phyloP scores from a whole-genome alignment of 2,113 vertebrate genomes.

The Eudyptes chrysolophus region DNA sequence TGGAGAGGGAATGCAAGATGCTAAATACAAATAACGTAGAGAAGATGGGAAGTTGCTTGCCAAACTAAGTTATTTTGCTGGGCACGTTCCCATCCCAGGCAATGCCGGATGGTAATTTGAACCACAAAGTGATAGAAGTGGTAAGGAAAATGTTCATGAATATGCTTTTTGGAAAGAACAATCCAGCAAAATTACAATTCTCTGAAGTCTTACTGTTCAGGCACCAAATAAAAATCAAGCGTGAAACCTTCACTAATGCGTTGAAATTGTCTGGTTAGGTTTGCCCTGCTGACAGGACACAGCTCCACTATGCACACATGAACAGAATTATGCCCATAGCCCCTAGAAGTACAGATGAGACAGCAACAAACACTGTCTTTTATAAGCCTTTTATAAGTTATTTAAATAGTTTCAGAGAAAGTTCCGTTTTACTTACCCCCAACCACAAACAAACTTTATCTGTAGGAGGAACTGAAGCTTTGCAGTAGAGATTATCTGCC shows the following conservation, averaged over 20 bases:
- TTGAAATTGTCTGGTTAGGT: neutral
- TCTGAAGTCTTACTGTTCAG: neutral
- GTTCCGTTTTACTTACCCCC: conserved; percentile 84
- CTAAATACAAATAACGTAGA: neutral
- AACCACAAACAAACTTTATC: conserved; percentile 99
- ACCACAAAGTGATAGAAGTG: neutral
- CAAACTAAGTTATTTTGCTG: neutral
- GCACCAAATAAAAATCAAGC: neutral
- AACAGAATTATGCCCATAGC: rapidly evolving
- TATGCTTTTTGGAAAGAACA: neutral
- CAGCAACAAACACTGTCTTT: neutral
- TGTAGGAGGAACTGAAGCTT: conserved; percentile 93
- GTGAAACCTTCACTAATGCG: rapidly evolving
- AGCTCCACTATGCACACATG: rapidly evolving
- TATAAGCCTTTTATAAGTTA: neutral
- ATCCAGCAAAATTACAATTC: neutral
- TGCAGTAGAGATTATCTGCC: conserved; percentile 97
- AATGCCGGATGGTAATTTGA: neutral
- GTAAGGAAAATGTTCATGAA: neutral
- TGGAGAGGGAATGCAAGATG: neutral
- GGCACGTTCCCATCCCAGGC: neutral
- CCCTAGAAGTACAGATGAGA: neutral
- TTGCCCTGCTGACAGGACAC: neutral
- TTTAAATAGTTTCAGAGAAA: neutral
- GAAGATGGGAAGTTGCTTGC: neutral